Base-by-base conservation (phyloP, 2,888 invertebrate genomes). In the Alsophila aescularia region DNA sequence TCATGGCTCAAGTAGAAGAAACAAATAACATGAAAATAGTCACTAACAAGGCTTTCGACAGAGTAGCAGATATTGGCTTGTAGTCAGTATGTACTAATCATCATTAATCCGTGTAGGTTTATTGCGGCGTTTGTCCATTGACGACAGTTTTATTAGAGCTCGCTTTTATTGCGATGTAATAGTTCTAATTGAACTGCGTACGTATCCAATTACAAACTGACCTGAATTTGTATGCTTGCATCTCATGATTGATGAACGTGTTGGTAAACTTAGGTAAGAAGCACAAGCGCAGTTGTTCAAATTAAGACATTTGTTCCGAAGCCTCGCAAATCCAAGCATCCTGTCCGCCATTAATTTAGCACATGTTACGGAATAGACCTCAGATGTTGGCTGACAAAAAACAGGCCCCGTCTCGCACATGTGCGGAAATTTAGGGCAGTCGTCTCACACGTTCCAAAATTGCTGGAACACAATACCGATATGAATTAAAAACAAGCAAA, bases 331-430 rank as follows among this genome's bases (percentile, higher is more conserved):
- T 62, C 69, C 64, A 67, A 43, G 73, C 75, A 72, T 84, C 77
- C 79, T 83, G 75, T 76, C 72, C 58, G 65, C 64, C 67, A 71
- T 79, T 68, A 70, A 81, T 80, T 87, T 87, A 64, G 88, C 90
- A 89, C 83, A 89, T 90, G 90, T 86, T 76, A 75, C 75, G 69
- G 68, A 79, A 74, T 76, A 76, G 73, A 75, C 74, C 80, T 87
- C 83, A 80, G 77, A 83, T 85, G 83, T 79, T 64, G 75, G 70
- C 74, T 77, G 82, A 90, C 86, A 90, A 90, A 90, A 90, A 90
- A 85, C 88, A 83, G 79, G 77, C 72, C 60, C 58, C 58, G 67
- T 44, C 72, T 62, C 70, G 70, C 87, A 85, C 84, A 87, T 85
- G 83, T 87, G 82, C 66, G 37, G 52, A 77, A 85, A 85, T 85